A percentile compares a stretch with the other conserved stretches of the same genome.
phyloP scores from a whole-genome alignment of 1,140 invertebrate genomes.

The Orius laevigatus region DNA sequence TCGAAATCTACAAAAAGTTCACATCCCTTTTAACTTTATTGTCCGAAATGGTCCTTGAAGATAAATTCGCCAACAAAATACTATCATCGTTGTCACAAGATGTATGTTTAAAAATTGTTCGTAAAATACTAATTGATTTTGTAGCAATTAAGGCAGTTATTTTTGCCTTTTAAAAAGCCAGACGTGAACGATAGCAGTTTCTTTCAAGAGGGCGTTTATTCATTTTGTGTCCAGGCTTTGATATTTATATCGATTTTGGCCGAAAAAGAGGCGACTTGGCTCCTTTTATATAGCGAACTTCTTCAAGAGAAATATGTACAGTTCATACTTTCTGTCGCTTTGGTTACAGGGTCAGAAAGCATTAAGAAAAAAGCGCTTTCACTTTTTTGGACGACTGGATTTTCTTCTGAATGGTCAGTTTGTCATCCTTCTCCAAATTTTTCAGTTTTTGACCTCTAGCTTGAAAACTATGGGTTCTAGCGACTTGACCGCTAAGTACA shows the following conservation, averaged over 20 bases:
- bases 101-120: background rate
- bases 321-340: conserved; percentile 32
- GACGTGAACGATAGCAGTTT: conserved; percentile 8
- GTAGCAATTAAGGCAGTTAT: conserved; percentile 13
- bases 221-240: conserved; percentile 27
- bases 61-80: conserved; percentile 9
- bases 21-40: conserved; percentile 9
- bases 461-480: no score
- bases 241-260: conserved; percentile 28
- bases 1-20: conserved; percentile 5
- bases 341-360: conserved; percentile 30
- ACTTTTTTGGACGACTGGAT: conserved; percentile 28
- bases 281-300: conserved; percentile 29
- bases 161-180: conserved; percentile 7
- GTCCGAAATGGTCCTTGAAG: conserved; percentile 2
- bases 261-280: conserved; percentile 29
- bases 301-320: conserved; percentile 32
- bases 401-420: conserved; percentile 28
- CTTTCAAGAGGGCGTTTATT: conserved; percentile 26
- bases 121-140: background rate
- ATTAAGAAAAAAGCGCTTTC: conserved; percentile 32
- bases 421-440: no score
- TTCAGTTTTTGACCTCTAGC: no score
- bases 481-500: no score
- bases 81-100: conserved; percentile 2